Percentiles rank a stretch among this genome's conserved stretches.
Conservation (phyloP, 2,797 vertebrate species). For the Onychomys torridus region DNA sequence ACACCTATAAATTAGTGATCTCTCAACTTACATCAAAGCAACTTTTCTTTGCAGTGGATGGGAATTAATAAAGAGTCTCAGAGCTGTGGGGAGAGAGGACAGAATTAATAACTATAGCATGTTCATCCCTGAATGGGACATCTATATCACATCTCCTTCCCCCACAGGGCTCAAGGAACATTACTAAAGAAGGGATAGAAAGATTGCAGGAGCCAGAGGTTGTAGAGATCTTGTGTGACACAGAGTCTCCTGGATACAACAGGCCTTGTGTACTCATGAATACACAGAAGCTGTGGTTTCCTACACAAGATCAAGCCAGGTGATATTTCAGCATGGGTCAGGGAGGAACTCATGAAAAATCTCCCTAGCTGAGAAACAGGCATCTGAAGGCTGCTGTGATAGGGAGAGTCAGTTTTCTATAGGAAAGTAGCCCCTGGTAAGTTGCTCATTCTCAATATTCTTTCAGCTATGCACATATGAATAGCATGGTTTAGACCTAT, state of each 20-base stretch:
- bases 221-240: not conserved
- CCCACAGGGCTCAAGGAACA: not conserved
- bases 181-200: not conserved
- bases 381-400: not conserved
- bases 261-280: not conserved
- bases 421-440: too few species aligned
- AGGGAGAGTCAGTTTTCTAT: not conserved
- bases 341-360: not conserved
- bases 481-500: not conserved
- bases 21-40: not conserved
- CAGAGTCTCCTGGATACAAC: not conserved
- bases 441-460: too few species aligned
- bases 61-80: not conserved
- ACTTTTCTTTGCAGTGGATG: not conserved
- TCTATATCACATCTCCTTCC: not conserved
- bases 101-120: not conserved
- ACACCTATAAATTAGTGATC: not conserved
- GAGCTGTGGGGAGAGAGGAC: not conserved
- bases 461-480: not conserved
- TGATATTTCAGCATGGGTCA: too few species aligned
- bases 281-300: too few species aligned
- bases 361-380: too few species aligned
- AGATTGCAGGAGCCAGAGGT: not conserved
- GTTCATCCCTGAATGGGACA: too few species aligned
- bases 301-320: not conserved